Evolutionary conservation across 1,140 invertebrate species (phyloP).

Genomic region (Lithobius niger): DNA sequence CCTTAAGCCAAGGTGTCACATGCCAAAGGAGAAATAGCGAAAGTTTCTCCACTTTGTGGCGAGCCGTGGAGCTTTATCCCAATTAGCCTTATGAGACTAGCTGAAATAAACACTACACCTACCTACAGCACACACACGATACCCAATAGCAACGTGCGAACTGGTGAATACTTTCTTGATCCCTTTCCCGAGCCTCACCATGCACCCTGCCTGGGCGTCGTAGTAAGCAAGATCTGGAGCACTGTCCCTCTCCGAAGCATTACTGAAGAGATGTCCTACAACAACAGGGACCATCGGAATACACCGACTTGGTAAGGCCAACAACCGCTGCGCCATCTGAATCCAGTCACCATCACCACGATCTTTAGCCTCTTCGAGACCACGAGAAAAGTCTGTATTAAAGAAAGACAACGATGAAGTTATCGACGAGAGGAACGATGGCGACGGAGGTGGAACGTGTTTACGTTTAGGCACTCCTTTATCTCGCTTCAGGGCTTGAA

Average conservation of each 20-base stretch:
- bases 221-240: background rate
- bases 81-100: too few species aligned
- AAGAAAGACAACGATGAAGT: background rate
- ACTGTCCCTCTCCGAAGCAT: background rate
- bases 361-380: background rate
- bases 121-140: background rate
- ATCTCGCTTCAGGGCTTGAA: background rate
- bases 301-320: slow-evolving; percentile 21
- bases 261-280: slow-evolving; percentile 15
- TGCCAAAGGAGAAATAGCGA: too few species aligned
- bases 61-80: too few species aligned
- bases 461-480: too few species aligned
- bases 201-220: background rate
- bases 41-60: too few species aligned
- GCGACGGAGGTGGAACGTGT: too few species aligned
- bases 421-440: too few species aligned
- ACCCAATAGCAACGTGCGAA: background rate
- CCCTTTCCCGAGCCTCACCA: background rate
- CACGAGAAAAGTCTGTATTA: background rate
- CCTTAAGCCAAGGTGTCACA: too few species aligned
- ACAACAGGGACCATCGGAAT: slow-evolving; percentile 19
- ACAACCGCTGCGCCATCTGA: slow-evolving; percentile 13
- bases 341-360: background rate
- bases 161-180: background rate
- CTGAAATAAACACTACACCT: too few species aligned